A percentile compares a stretch with the other conserved stretches of the same genome.
Conservation (phyloP, 2,888 invertebrate genomes). For the Orchesella flavescens region DNA sequence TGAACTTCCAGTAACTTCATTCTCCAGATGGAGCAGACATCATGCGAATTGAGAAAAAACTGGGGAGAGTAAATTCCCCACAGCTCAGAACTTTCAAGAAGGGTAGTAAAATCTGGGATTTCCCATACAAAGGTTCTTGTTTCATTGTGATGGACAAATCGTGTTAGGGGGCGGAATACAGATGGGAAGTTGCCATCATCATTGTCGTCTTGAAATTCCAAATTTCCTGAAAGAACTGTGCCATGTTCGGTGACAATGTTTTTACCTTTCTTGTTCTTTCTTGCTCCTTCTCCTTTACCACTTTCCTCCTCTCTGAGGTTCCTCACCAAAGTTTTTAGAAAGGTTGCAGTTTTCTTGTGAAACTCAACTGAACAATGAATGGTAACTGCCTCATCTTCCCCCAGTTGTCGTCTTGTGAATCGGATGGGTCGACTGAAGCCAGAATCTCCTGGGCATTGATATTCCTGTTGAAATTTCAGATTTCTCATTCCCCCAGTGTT, state of each 20-base stretch:
- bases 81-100: constrained; percentile 53
- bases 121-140: constrained; percentile 62
- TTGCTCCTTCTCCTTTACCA: not conserved
- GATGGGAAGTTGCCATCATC: not conserved
- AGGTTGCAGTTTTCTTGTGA: constrained; percentile 20
- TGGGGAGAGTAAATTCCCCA: constrained; percentile 65
- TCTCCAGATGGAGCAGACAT: constrained; percentile 62
- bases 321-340: constrained; percentile 15
- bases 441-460: constrained; percentile 50
- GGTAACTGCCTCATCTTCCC: constrained; percentile 33
- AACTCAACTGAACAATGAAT: constrained; percentile 58
- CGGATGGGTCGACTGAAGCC: constrained; percentile 37
- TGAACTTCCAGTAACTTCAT: constrained; percentile 62
- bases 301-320: not conserved
- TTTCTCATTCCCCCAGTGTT: constrained; percentile 35
- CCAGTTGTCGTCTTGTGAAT: constrained; percentile 28
- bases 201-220: constrained; percentile 43
- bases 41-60: constrained; percentile 54
- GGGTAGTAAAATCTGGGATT: constrained; percentile 54
- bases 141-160: constrained; percentile 50
- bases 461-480: constrained; percentile 46
- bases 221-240: constrained; percentile 15
- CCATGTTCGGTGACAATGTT: constrained; percentile 47
- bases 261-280: constrained; percentile 4
- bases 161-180: constrained; percentile 27